Evolutionary conservation across 2,888 invertebrate genomes (phyloP).

Genomic region (Aleiodes testaceus): DNA sequence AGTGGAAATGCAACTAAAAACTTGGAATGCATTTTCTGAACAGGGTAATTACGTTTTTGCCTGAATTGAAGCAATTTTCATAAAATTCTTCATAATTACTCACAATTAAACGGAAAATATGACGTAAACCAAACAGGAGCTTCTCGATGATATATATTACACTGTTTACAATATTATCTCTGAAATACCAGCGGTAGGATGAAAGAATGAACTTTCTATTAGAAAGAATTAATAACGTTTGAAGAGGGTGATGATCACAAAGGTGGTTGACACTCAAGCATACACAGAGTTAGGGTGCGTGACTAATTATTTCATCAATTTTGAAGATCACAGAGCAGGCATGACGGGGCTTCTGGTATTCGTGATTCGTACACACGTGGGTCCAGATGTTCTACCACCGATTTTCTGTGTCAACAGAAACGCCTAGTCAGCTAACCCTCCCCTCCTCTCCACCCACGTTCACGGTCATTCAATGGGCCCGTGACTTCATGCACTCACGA

Average conservation of each 20-base stretch:
- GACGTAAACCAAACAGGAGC: too few relatives aligned
- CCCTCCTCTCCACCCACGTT: neutral
- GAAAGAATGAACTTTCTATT: constrained; percentile 34
- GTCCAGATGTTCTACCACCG: constrained; percentile 44
- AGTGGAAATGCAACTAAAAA: too few relatives aligned
- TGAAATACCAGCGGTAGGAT: constrained; percentile 15
- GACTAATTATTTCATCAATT: constrained; percentile 43
- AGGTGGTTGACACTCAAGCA: constrained; percentile 22
- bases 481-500: too few relatives aligned
- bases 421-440: constrained; percentile 36
- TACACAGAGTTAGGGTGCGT: constrained; percentile 34
- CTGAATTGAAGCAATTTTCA: too few relatives aligned
- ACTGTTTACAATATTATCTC: constrained; percentile 6
- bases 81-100: too few relatives aligned
- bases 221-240: constrained; percentile 32
- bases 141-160: neutral
- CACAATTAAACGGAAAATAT: too few relatives aligned
- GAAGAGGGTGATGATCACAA: constrained; percentile 22
- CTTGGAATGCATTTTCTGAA: too few relatives aligned
- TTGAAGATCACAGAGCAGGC: constrained; percentile 17
- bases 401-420: constrained; percentile 40
- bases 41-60: too few relatives aligned
- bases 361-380: constrained; percentile 44
- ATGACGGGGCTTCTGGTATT: constrained; percentile 44
- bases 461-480: neutral